Evolutionary conservation across 2,797 vertebrate species (phyloP), one percentile per base, ranked within the genome.

Genomic region (Anabas testudineus): DNA sequence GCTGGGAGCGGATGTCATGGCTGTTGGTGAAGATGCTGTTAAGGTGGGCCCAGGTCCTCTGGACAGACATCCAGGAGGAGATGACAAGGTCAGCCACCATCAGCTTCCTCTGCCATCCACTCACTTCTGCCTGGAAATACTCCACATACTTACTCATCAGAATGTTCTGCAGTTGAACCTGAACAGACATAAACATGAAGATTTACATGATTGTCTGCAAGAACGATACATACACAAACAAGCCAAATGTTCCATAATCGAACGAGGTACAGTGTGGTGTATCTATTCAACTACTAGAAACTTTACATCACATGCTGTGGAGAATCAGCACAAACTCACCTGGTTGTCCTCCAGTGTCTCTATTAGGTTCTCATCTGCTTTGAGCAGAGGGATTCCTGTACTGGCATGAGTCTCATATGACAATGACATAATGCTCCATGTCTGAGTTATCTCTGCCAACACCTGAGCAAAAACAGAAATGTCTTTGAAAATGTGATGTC

Each of bases 11-110:
- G 54, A 96, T 96, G 86, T 96, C 95, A 10, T 95, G 92, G 54
- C 95, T 96, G 85, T 94, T 95, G 43, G 93, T 95, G 78, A 96
- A 96, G 88, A 96, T 96, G 88, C 94, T 94, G 81, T 95, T 94
- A 32, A 96, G 93, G 81, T 96, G 95, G 39, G 94, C 94, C 95
- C 95, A 96, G 7, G 95, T 96, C 72, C 90, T 94, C 85, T 96
- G 94, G 48, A 95, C 94, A n/a, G 88, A 93, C 91, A 95, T 90
- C 94, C 95, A 95, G 12, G 93, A 88, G 12, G 92, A 93, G 87
- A 95, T 95, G 64, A 95, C 95, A 64, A 92, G 86, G 81, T 96
- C 95, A 1, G 94, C 94, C 79, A 95, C 87, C 91, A 95, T 94
- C 67, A 96, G 83, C 75, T 90, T 93, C 76, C 87, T 91, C 89